Base-by-base conservation (phyloP, 2,113 vertebrate species). In the Aviceda subcristata region DNA sequence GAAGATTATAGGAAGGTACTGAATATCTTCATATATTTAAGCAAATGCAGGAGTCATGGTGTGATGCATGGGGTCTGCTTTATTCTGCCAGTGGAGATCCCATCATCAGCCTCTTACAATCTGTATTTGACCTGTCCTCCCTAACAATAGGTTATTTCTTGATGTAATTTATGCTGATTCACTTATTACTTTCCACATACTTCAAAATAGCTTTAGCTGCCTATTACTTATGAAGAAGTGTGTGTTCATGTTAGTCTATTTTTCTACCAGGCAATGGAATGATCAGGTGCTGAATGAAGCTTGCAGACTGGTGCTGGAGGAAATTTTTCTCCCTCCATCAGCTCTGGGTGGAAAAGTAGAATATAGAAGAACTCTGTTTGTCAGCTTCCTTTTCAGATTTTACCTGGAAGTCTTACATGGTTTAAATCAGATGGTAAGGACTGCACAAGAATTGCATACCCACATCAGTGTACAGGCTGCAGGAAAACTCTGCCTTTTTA, bases 311-410 rank as follows among this genome's bases (percentile, higher is more conserved):
- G 97, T 99, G 53, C 97, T 99, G 91, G 98, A 99, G 4, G 99
- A 99, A 95, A 77, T 99, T 86, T 78, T 79, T 30, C 94, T 99
- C 13, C 97, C 97, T 22, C 96, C 97, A 3, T 98, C 98, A 3
- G 98, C 98, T 64, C 96, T 97, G 1, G 98, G 98, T 8, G 99
- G 98, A n/a, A 99, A 98, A 92, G 98, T 98, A 53, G 97, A 98
- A 72, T 99, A 98, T 56, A 98, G 98, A 55, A 98, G 98, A 87
- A 98, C 98, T 24, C 95, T 99, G 78, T 97, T 98, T 32, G 92
- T 99, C 96, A 98, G 98, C 96, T 98, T 99, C 95, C 97, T 99
- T 92, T 99, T 99, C 97, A 99, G 98, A 85, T 99, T 99, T 95
- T 97, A 99, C 96, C 97, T 99, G 94, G 96, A 99, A 82, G 96